Percentiles rank a stretch among this genome's conserved stretches.
Conservation (phyloP, 2,113 vertebrate genomes). For the Tupaia chinensis region DNA sequence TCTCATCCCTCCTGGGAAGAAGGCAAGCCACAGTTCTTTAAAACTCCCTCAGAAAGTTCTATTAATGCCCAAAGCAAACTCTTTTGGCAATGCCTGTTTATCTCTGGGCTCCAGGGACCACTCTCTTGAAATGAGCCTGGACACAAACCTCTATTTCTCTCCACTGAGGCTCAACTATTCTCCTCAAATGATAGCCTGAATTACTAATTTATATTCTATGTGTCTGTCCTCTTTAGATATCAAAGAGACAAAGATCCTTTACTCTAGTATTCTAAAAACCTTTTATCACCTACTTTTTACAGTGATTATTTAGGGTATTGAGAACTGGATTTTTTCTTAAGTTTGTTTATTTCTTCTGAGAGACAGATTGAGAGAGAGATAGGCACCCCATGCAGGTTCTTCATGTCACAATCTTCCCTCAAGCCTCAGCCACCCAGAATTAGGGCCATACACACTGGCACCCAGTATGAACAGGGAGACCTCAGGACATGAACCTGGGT, state of each 20-base stretch:
- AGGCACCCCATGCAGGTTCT: too few species aligned
- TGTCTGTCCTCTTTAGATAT: background rate
- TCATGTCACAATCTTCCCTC: too few species aligned
- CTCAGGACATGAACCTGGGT: too few species aligned
- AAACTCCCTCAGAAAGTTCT: constrained; percentile 7
- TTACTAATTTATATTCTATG: constrained; percentile 5
- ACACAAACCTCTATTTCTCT: background rate
- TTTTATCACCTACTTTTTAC: background rate
- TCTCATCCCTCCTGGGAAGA: constrained; percentile 26
- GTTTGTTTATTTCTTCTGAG: too few species aligned
- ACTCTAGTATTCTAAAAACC: background rate
- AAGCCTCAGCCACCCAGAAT: too few species aligned
- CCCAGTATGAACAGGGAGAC: too few species aligned
- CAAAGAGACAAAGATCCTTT: background rate
- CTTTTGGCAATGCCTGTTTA: constrained; percentile 16
- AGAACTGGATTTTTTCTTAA: too few species aligned
- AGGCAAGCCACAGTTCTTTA: background rate
- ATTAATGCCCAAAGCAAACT: constrained; percentile 38
- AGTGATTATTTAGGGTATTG: background rate
- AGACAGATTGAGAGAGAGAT: too few species aligned
- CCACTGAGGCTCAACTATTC: background rate
- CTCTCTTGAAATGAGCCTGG: background rate
- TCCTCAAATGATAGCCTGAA: background rate
- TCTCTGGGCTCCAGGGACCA: constrained; percentile 24
- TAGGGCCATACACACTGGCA: too few species aligned